A percentile compares a stretch with the other conserved stretches of the same genome.
Conservation (phyloP, 2,797 vertebrate species). For the Tangara arthus region DNA sequence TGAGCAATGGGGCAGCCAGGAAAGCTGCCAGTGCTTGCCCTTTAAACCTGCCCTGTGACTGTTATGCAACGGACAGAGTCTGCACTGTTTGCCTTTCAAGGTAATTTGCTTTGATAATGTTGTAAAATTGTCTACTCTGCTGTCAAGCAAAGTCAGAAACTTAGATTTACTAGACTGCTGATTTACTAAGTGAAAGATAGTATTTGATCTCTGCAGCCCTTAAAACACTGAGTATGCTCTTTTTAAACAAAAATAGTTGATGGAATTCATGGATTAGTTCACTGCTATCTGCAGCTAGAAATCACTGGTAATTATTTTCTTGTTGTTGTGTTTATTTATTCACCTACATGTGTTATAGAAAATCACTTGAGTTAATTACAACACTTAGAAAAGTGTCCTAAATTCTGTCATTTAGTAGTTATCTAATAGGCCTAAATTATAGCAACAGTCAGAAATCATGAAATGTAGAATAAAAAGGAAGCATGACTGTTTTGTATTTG, state of each 20-base stretch:
- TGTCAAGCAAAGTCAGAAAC: conserved; percentile 21
- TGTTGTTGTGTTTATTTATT: not conserved
- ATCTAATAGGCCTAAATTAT: not conserved
- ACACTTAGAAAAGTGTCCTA: not conserved
- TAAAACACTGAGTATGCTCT: not conserved
- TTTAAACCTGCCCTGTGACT: conserved; percentile 82
- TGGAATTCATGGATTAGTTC: not conserved
- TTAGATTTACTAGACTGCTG: not conserved
- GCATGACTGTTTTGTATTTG: not conserved
- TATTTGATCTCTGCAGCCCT: not conserved
- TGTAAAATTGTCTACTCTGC: conserved; percentile 31
- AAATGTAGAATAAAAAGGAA: not conserved
- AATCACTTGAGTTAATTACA: not conserved
- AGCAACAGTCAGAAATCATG: not conserved
- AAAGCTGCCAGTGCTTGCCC: conserved; percentile 72
- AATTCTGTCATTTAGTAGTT: not conserved
- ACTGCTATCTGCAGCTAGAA: not conserved
- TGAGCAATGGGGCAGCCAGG: conserved; percentile 66
- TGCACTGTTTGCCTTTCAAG: conserved; percentile 95
- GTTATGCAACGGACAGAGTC: conserved; percentile 87
- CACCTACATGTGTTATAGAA: not conserved
- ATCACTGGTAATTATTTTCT: not conserved
- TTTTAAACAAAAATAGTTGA: not conserved
- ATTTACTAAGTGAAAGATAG: not conserved
- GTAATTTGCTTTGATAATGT: conserved; percentile 73